Evolutionary conservation across 53 echinoderm and acorn worm genomes (phyloP).

Genomic region (Antedon mediterranea): DNA sequence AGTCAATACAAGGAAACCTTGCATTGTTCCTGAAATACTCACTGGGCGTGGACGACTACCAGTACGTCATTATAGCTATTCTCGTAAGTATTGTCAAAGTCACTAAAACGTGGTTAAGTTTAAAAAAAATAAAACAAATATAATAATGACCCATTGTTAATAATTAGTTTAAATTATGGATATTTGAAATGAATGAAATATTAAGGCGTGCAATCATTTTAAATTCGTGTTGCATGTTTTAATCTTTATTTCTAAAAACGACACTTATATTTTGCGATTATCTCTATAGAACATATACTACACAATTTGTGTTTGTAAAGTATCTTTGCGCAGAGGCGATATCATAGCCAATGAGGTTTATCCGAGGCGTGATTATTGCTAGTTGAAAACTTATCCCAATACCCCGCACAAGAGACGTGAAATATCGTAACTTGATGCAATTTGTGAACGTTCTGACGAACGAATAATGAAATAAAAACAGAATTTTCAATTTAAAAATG

Average conservation of each 20-base stretch:
- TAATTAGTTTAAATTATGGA: too few relatives aligned
- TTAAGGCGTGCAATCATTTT: too few relatives aligned
- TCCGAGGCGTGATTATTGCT: slow-evolving; percentile 99
- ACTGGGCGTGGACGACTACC: slow-evolving; percentile 50
- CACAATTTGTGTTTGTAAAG: background rate
- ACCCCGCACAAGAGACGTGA: slow-evolving; percentile 97
- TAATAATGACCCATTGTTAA: too few relatives aligned
- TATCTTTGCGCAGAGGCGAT: slow-evolving; percentile 99
- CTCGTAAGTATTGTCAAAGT: too few relatives aligned
- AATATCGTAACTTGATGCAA: slow-evolving; percentile 84
- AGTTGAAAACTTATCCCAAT: slow-evolving; percentile 99
- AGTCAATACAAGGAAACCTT: slow-evolving; percentile 88
- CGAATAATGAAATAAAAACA: background rate
- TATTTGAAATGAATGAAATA: too few relatives aligned
- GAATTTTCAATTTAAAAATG: too few relatives aligned
- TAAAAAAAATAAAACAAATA: too few relatives aligned
- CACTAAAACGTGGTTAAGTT: too few relatives aligned
- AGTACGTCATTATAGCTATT: slow-evolving; percentile 58
- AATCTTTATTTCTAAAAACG: background rate
- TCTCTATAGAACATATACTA: too few relatives aligned
- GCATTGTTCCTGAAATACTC: slow-evolving; percentile 62
- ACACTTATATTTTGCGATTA: too few relatives aligned
- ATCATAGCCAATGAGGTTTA: slow-evolving; percentile 99
- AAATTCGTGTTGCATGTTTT: too few relatives aligned
- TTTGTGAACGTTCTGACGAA: slow-evolving; percentile 71